Evolutionary conservation across 2,797 vertebrate species (phyloP), one percentile per base, ranked within the genome.

Genomic region (Amniataba percoides): DNA sequence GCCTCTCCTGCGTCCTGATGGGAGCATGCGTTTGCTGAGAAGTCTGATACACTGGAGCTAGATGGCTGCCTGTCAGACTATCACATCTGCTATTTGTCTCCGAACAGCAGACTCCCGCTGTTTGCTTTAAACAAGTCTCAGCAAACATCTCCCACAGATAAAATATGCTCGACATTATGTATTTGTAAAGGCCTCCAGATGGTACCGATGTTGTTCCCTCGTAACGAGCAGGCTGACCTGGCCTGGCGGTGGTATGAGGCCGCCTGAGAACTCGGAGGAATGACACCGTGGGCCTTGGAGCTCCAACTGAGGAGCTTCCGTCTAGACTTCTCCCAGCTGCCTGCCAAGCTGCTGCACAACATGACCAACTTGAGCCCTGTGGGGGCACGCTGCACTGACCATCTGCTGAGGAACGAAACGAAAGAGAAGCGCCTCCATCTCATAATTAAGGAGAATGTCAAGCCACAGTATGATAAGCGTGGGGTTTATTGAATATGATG

Each of bases 301-400:
- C 94, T 97, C 73, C 96, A 97, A 94, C 94, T 96, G 51, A 97
- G 95, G 91, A 90, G 95, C 87, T 96, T 96, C 84, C 90, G 96
- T 86, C 96, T 95, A 0, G 96, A 97, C 84, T 95, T 95, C 8
- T 94, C 95, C 0, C 96, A 97, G 91, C 95, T 97, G 66, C 97
- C 97, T 77, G 95, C 95, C 92, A 97, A 96, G 93, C 90, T 97
- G 92, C 96, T 97, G 71, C 96, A 95, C 95, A 95, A 96, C 94
- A 95, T 95, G 93, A 95, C 94, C 51, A 94, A 96, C 91, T 93
- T 95, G 85, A 89, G 94, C 80, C 95, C 96, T 82, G 94, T 96
- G 74, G 96, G 96, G 70, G 93, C 93, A 0, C 92, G 92, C 68
- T 95, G 96, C 0, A 95, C 96, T 80, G 94, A 94, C 94, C 96